A percentile compares a stretch with the other conserved stretches of the same genome.
Conservation (phyloP, 2,888 invertebrate species). For the Sphaerophoria rueppellii region DNA sequence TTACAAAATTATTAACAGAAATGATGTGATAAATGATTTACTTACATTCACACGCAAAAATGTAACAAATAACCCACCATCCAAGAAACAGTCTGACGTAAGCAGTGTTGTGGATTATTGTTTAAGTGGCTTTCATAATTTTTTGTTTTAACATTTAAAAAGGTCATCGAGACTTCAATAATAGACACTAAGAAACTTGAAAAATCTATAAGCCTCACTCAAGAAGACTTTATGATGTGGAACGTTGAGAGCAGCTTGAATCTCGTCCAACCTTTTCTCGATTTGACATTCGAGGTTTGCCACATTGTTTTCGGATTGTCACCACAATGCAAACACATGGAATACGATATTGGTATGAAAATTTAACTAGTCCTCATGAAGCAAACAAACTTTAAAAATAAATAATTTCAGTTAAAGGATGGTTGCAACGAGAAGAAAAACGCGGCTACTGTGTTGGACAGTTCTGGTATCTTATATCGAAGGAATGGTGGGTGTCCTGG, state of each 20-base stretch:
- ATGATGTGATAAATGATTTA: constrained; percentile 80
- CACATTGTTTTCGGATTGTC: constrained; percentile 93
- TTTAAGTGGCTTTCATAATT: neutral
- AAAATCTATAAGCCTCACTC: constrained; percentile 83
- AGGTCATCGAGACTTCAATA: neutral
- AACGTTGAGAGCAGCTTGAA: constrained; percentile 87
- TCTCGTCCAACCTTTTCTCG: constrained; percentile 87
- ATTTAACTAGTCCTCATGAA: neutral
- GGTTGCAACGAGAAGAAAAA: constrained; percentile 90
- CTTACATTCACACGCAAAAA: constrained; percentile 75
- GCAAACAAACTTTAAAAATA: neutral
- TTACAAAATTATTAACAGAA: constrained; percentile 78
- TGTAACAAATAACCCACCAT: constrained; percentile 36
- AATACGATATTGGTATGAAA: constrained; percentile 87
- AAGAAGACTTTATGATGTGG: constrained; percentile 95
- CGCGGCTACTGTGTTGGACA: constrained; percentile 91
- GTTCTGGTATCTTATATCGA: constrained; percentile 93
- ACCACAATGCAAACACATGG: constrained; percentile 91
- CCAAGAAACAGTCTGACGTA: constrained; percentile 31
- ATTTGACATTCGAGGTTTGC: constrained; percentile 90
- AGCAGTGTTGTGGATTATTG: neutral
- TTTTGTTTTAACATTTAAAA: constrained; percentile 1
- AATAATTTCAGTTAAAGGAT: constrained; percentile 86
- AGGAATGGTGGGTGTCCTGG: constrained; percentile 95
- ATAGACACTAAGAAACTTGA: constrained; percentile 59